These are phyloP conservation scores for Semaprochilodus insignis DNA, from an alignment of 2,797 vertebrate genomes.

Conservation along the genomic window DNA sequence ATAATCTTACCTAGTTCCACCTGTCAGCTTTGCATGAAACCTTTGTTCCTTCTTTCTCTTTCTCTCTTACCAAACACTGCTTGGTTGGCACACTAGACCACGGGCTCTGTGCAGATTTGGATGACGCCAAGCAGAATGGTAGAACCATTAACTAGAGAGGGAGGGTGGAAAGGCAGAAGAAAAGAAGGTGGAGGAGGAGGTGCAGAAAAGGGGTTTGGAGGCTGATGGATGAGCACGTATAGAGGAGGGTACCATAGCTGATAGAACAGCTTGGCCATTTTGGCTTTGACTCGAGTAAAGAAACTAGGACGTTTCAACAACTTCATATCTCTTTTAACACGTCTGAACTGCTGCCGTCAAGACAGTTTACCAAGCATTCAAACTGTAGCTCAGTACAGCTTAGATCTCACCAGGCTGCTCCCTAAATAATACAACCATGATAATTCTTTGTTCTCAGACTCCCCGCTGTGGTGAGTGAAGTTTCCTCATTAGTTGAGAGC, in stretches of 20 bases:
- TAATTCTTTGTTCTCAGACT: not conserved
- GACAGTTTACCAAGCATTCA: not conserved
- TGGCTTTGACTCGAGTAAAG: not conserved
- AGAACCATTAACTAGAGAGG: constrained; percentile 65
- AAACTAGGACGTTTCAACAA: not conserved
- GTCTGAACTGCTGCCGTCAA: constrained; percentile 25
- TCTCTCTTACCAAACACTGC: not conserved
- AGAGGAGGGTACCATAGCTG: not conserved
- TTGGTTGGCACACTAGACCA: constrained; percentile 45
- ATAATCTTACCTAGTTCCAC: constrained; percentile 9
- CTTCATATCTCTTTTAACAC: constrained; percentile 13
- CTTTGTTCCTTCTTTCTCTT: constrained; percentile 8
- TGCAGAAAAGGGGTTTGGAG: constrained; percentile 16
- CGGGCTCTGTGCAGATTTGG: constrained; percentile 51
- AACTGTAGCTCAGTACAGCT: constrained; percentile 5
- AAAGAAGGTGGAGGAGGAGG: constrained; percentile 28
- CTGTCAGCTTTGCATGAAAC: constrained; percentile 7
- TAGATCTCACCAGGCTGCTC: not conserved
- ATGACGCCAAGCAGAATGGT: constrained; percentile 60
- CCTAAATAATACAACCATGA: constrained; percentile 11
- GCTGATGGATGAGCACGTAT: constrained; percentile 14
- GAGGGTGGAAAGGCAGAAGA: constrained; percentile 20
- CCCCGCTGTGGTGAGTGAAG: constrained; percentile 15
- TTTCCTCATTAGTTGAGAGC: constrained; percentile 1
- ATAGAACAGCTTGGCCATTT: not conserved